phyloP scores from a whole-genome alignment of 2,113 vertebrate species.

The cattle (Bos taurus) region ARS-UCD2.0 NC_037336.1:11983501-11984000 shows the following conservation, averaged over 20 bases:
- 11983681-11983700: not conserved
- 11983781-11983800: not conserved
- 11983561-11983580: too few species aligned
- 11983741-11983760: not conserved
- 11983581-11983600: too few species aligned
- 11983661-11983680: not conserved
- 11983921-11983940: not conserved
- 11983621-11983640: too few species aligned
- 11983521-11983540: too few species aligned
- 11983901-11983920: not conserved
- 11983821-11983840: not conserved
- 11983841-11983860: not conserved
- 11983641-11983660: not conserved
- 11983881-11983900: not conserved
- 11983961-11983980: not conserved
- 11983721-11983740: not conserved
- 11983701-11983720: not conserved
- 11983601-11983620: too few species aligned
- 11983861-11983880: not conserved
- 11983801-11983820: not conserved
- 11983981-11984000: not conserved
- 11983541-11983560: too few species aligned
- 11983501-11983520: too few species aligned
- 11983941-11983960: not conserved
- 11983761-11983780: not conserved